Evolutionary conservation across 2,113 vertebrate species (phyloP).

Genomic region (Tetrax tetrax): DNA sequence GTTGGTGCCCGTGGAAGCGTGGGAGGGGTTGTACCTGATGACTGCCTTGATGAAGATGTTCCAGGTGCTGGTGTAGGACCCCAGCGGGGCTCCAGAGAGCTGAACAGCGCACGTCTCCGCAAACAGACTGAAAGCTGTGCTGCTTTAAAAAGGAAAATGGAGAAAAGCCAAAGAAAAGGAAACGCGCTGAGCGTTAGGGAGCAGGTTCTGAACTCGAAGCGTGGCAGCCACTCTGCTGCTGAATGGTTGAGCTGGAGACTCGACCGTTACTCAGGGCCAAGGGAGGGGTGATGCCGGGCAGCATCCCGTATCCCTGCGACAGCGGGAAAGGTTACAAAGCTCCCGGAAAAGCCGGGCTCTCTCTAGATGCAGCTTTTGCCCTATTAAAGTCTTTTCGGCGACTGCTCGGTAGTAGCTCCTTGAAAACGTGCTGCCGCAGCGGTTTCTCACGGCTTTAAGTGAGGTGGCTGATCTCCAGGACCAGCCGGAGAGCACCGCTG

Average conservation of each 20-base stretch:
- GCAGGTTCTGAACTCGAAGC: neutral
- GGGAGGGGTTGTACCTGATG: neutral
- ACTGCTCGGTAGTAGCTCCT: neutral
- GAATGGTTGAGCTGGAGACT: neutral
- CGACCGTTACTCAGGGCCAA: neutral
- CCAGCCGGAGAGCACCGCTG: neutral
- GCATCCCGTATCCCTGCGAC: neutral
- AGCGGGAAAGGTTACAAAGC: neutral
- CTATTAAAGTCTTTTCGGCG: neutral
- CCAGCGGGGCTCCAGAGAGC: neutral
- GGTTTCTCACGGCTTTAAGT: neutral
- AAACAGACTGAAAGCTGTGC: neutral
- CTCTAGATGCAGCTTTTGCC: neutral
- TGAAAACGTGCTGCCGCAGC: slow-evolving; percentile 5
- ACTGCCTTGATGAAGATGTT: neutral
- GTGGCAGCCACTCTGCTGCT: neutral
- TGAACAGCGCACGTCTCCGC: neutral
- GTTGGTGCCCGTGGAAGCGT: neutral
- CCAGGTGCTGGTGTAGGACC: too few relatives aligned
- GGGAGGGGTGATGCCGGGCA: neutral
- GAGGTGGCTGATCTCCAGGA: neutral
- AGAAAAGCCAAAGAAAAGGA: neutral
- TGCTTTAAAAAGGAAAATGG: neutral
- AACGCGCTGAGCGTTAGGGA: neutral
- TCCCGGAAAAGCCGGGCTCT: neutral